phyloP scores from a whole-genome alignment of 2,888 invertebrate genomes.

The Coenonympha glycerion region DNA sequence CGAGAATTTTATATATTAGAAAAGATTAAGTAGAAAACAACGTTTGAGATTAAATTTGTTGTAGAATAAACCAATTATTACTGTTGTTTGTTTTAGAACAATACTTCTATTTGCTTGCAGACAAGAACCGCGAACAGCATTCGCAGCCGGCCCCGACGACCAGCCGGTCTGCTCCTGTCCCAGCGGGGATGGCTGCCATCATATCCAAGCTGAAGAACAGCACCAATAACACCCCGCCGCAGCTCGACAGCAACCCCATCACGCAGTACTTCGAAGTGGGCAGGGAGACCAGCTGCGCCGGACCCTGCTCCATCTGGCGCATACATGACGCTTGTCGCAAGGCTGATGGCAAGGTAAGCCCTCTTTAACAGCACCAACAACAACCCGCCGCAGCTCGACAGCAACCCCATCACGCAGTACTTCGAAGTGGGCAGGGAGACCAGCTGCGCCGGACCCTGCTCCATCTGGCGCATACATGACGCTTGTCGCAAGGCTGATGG shows the following conservation, averaged over 20 bases:
- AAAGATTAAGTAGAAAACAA: too few species aligned
- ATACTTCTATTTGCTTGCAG: conserved; percentile 15
- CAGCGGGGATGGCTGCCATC: conserved; percentile 47
- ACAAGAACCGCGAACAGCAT: conserved; percentile 21
- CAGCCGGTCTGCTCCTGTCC: conserved; percentile 32
- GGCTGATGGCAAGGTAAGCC: conserved; percentile 90
- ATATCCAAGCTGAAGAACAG: conserved; percentile 40
- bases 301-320: conserved; percentile 93
- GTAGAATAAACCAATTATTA: too few species aligned
- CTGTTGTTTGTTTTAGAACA: too few species aligned
- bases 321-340: conserved; percentile 93
- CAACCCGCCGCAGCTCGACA: conserved; percentile 63
- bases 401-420: conserved; percentile 89
- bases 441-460: conserved; percentile 89
- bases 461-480: conserved; percentile 94
- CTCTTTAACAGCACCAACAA: conserved; percentile 28
- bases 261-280: conserved; percentile 91
- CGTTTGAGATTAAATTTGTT: too few species aligned
- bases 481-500: conserved; percentile 91
- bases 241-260: conserved; percentile 85
- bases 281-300: conserved; percentile 85
- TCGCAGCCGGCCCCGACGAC: conserved; percentile 29
- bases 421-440: conserved; percentile 90
- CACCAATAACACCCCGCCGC: conserved; percentile 37
- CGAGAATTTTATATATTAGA: too few species aligned